These are phyloP conservation scores for Gavia stellata DNA, from an alignment of 2,113 vertebrate species.

Conservation along the genomic window DNA sequence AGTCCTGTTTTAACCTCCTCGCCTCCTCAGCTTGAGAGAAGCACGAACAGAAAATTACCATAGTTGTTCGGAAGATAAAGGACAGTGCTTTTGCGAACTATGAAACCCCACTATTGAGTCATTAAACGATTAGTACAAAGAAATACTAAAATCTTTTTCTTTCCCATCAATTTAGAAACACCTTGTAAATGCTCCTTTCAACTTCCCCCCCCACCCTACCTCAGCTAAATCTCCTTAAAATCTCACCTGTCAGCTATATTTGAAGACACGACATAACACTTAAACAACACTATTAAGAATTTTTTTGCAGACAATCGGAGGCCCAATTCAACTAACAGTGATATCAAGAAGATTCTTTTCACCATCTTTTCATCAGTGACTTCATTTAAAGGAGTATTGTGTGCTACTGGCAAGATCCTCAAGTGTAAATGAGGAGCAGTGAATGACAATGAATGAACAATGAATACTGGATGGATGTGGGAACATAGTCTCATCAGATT, in stretches of 20 bases:
- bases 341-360: not conserved
- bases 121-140: not conserved
- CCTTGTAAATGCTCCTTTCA: not conserved
- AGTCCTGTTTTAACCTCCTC: not conserved
- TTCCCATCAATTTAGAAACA: not conserved
- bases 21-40: not conserved
- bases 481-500: not conserved
- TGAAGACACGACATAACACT: not conserved
- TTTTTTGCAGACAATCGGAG: not conserved
- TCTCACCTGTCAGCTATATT: not conserved
- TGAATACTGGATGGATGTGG: not conserved
- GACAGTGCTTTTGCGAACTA: not conserved
- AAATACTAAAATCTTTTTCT: not conserved
- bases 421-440: not conserved
- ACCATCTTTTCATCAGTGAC: not conserved
- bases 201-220: not conserved
- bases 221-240: not conserved
- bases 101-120: not conserved
- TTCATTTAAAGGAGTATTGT: not conserved
- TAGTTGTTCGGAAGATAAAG: not conserved
- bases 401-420: not conserved
- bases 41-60: not conserved
- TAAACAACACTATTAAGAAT: not conserved
- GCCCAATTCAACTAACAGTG: not conserved
- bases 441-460: not conserved